Base-by-base conservation (phyloP, 2,888 invertebrate species). In the Aradus depressus region DNA sequence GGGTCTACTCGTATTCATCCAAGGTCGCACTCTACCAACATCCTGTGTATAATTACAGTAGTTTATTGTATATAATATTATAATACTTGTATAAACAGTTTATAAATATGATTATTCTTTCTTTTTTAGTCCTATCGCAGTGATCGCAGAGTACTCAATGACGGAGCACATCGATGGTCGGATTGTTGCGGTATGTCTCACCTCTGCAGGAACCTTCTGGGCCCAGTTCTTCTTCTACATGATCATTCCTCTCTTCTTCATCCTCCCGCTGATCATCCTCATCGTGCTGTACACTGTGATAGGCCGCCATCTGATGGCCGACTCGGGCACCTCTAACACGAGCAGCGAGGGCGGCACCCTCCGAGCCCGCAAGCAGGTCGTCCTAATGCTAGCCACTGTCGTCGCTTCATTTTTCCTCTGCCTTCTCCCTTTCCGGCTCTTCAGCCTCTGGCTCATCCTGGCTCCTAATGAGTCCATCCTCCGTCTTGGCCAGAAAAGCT, bases 391-490 rank as follows among this genome's bases (percentile, higher is more conserved):
- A 52, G 82, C 85, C 38, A 84, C 88, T 1, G 89, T 90, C 16
- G 88, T 90, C 3, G 66, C 89, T 47, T 83, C 87, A 62, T 92
- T 91, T 66, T 92, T 92, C 68, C 67, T 90, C 26, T 91, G 91
- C 64, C 71, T 92, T 41, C 78, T 90, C 68, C 92, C 92, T 1
- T 88, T 90, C 64, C 77, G 88, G 57, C 75, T 88, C 4, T 75
- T 91, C 50, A 86, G 81, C 12, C 66, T 91, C 35, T 90, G 87
- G 81, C 81, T 88, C 45, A 82, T 91, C 43, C 70, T 87, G 38
- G 80, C 81, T 16, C 79, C 87, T 1, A 75, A 79, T 16, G 81
- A 84, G 60, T 71, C 76, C 21, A 71, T 85, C 32, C 70, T 75
- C 37, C 74, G 75, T 44, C 71, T 91, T 14, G 85, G 84, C 32